Evolutionary conservation across 2,888 invertebrate species (phyloP).

Genomic region (Thera obeliscata): DNA sequence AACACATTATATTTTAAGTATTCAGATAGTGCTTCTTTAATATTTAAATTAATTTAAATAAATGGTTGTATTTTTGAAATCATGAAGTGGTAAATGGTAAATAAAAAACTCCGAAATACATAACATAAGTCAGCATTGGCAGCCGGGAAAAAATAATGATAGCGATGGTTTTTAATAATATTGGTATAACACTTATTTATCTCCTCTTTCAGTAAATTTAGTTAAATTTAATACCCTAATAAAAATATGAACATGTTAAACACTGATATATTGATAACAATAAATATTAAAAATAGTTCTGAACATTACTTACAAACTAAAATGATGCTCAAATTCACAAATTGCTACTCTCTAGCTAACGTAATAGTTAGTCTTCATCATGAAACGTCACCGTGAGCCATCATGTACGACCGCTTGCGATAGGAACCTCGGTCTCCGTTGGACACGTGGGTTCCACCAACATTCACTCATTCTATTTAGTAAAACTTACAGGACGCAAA

Average conservation of each 20-base stretch:
- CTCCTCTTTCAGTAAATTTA: too few species aligned
- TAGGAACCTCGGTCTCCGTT: background rate
- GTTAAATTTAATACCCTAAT: background rate
- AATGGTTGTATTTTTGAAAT: slow-evolving; percentile 29
- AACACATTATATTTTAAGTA: slow-evolving; percentile 35
- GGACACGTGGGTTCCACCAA: background rate
- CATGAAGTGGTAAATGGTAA: background rate
- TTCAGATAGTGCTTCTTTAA: slow-evolving; percentile 51
- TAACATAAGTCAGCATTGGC: background rate
- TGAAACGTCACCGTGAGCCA: background rate
- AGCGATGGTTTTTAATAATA: background rate
- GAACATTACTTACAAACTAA: background rate
- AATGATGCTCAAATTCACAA: background rate
- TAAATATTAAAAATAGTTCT: background rate
- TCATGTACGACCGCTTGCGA: background rate
- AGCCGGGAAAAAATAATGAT: background rate
- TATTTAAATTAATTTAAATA: slow-evolving; percentile 14
- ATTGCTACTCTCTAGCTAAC: background rate
- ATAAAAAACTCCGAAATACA: background rate
- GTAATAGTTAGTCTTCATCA: background rate
- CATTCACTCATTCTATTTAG: background rate
- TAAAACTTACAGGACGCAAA: background rate
- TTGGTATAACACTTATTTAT: too few species aligned
- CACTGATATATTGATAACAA: background rate
- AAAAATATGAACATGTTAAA: background rate